Percentiles rank a stretch among this genome's conserved stretches.
Evolutionary conservation across 2,888 invertebrate species (phyloP).

Genomic region (Pediacus dermestoides): DNA sequence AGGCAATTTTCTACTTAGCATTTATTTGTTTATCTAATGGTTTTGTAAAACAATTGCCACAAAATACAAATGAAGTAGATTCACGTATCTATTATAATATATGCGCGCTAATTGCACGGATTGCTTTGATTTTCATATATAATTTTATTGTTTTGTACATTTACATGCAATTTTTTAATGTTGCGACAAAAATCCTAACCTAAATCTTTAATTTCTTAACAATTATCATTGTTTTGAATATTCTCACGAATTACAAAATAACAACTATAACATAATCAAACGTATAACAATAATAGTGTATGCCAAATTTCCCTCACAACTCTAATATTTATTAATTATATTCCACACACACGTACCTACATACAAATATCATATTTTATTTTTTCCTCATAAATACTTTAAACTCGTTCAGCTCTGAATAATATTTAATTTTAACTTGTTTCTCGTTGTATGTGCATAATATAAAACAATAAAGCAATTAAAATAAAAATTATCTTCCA

Average conservation of each 20-base stretch:
- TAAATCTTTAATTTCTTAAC: conserved; percentile 33
- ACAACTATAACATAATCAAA: background rate
- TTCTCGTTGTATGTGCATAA: conserved; percentile 5
- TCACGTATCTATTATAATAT: too few species aligned
- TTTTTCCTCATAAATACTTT: conserved; percentile 15
- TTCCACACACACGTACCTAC: too few species aligned
- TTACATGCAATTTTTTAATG: conserved; percentile 8
- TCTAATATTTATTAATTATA: too few species aligned
- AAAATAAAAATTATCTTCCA: conserved; percentile 10
- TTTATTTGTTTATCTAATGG: background rate
- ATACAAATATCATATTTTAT: too few species aligned
- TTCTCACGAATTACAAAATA: conserved; percentile 31
- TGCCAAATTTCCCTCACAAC: too few species aligned
- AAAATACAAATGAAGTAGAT: conserved; percentile 2
- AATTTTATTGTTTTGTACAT: conserved; percentile 6
- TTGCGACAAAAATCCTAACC: conserved; percentile 25
- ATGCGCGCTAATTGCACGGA: too few species aligned
- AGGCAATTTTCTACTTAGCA: conserved; percentile 2
- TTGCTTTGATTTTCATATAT: too few species aligned
- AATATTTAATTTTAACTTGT: conserved; percentile 26
- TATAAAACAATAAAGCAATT: conserved; percentile 9
- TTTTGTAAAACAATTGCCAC: background rate
- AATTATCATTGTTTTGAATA: conserved; percentile 26
- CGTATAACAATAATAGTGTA: background rate
- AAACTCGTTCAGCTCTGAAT: conserved; percentile 34